phyloP scores from a whole-genome alignment of 2,888 invertebrate genomes.

The Zygaena filipendulae region DNA sequence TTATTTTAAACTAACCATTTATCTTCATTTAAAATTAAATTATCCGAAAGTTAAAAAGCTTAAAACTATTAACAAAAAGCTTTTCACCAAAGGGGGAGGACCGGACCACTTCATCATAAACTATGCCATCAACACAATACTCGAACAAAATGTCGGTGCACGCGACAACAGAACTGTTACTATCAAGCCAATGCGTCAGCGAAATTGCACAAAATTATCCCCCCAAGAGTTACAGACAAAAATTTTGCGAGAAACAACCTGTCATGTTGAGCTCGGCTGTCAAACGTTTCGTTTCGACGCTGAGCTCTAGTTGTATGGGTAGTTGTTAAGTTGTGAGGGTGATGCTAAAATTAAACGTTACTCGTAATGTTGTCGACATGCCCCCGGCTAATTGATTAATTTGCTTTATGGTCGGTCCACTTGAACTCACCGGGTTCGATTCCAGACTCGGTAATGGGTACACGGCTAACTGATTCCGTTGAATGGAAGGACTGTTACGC shows the following conservation, averaged over 20 bases:
- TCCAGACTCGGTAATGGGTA: conserved; percentile 44
- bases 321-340: conserved; percentile 30
- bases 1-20: too few species aligned
- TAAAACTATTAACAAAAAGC: conserved; percentile 24
- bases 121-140: conserved; percentile 52
- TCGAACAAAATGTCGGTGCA: conserved; percentile 30
- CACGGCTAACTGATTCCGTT: conserved; percentile 46
- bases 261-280: conserved; percentile 23
- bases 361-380: conserved; percentile 65
- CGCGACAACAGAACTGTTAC: too few species aligned
- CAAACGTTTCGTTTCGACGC: conserved; percentile 10
- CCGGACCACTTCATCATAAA: conserved; percentile 43
- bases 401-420: conserved; percentile 65
- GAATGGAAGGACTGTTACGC: conserved; percentile 53
- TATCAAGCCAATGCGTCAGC: conserved; percentile 62
- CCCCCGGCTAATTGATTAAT: conserved; percentile 68
- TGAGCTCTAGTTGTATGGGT: conserved; percentile 24
- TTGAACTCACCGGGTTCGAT: conserved; percentile 54
- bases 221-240: conserved; percentile 43
- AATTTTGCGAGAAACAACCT: conserved; percentile 25
- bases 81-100: conserved; percentile 17
- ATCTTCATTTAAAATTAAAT: too few species aligned
- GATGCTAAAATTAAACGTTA: conserved; percentile 61
- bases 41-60: conserved; percentile 18
- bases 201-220: conserved; percentile 49